phyloP scores from a whole-genome alignment of 2,888 invertebrate genomes.

The Heliconius erato region DNA sequence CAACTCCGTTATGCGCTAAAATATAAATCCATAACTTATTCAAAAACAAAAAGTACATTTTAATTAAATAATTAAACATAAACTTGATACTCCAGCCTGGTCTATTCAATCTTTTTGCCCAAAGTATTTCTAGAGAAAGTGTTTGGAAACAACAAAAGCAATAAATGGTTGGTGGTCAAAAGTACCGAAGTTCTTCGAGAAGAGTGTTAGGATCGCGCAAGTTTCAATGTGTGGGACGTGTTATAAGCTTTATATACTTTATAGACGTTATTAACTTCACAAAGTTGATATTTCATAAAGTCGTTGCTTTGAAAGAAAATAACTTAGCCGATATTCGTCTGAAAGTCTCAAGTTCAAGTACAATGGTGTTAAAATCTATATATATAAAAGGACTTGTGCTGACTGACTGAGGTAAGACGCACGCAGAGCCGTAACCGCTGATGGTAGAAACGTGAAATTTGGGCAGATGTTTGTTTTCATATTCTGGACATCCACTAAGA shows the following conservation, averaged over 20 bases:
- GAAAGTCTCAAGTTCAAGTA: not conserved
- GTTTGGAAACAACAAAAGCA: conserved; percentile 62
- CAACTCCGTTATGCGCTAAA: too few species aligned
- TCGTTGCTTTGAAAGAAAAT: not conserved
- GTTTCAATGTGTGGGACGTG: conserved; percentile 53
- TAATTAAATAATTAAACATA: not conserved
- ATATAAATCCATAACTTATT: too few species aligned
- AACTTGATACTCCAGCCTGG: not conserved
- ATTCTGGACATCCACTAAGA: too few species aligned
- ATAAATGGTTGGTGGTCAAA: conserved; percentile 60
- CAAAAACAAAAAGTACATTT: not conserved
- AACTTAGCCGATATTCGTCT: not conserved
- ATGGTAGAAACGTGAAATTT: too few species aligned
- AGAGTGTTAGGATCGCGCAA: conserved; percentile 63
- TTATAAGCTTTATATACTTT: conserved; percentile 39
- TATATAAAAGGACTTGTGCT: too few species aligned
- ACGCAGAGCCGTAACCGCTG: too few species aligned
- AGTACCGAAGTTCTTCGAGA: conserved; percentile 63
- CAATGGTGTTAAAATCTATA: not conserved
- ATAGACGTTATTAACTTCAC: not conserved
- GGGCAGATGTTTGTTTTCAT: too few species aligned
- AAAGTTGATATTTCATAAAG: conserved; percentile 1
- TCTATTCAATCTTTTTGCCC: conserved; percentile 41
- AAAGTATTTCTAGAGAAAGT: conserved; percentile 54
- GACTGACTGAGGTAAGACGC: too few species aligned